A percentile compares a stretch with the other conserved stretches of the same genome.
phyloP scores from a whole-genome alignment of 1,140 invertebrate species.

The Lepidotrigona ventralis region DNA sequence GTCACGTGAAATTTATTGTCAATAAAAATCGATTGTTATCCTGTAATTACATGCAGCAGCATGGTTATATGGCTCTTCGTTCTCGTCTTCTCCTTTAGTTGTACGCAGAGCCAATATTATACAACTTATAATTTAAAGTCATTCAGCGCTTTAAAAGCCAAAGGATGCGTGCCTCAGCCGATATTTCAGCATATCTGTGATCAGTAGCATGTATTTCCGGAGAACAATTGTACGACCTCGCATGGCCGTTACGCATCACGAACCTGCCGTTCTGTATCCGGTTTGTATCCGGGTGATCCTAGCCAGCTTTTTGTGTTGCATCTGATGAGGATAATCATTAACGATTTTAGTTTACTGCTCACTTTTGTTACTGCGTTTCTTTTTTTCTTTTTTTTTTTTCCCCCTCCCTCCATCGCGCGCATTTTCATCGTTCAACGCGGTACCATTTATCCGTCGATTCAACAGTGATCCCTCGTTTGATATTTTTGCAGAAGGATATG shows the following conservation, averaged over 20 bases:
- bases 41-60: not conserved
- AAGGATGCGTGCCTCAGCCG: conserved; percentile 36
- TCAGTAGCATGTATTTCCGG: conserved; percentile 56
- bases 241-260: conserved; percentile 53
- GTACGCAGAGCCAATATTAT: conserved; percentile 19
- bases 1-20: no score
- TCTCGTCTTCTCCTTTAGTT: not conserved
- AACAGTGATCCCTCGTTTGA: not conserved
- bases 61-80: not conserved
- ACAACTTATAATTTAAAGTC: conserved; percentile 31
- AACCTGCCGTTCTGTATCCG: conserved; percentile 54
- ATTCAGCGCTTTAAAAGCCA: conserved; percentile 31
- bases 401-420: not conserved
- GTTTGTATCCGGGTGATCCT: conserved; percentile 50
- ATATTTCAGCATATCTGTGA: conserved; percentile 53
- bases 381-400: not conserved
- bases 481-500: not conserved
- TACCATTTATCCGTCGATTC: not conserved
- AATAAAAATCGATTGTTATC: not conserved
- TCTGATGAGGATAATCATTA: conserved; percentile 28
- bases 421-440: not conserved
- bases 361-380: not conserved
- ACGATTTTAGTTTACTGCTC: not conserved
- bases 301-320: conserved; percentile 32
- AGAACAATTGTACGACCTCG: conserved; percentile 55